A percentile compares a stretch with the other conserved stretches of the same genome.
Conservation (phyloP, 2,113 vertebrate species). For the Romanogobio albipinnatus region DNA sequence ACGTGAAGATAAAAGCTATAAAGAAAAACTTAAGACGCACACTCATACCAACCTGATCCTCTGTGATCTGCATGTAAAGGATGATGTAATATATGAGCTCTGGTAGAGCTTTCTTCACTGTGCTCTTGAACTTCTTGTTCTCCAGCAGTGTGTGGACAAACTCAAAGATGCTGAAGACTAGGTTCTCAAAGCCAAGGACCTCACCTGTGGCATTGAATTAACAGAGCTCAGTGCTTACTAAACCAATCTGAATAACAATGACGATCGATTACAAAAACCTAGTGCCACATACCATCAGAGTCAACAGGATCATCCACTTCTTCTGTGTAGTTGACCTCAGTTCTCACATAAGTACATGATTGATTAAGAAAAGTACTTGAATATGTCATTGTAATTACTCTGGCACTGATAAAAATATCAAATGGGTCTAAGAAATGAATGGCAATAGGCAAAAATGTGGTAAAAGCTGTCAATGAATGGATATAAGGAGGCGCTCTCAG, state of each 20-base stretch:
- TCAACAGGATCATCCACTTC: slow-evolving; percentile 96
- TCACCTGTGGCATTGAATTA: slow-evolving; percentile 78
- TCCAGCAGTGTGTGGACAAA: slow-evolving; percentile 97
- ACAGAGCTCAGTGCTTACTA: background rate
- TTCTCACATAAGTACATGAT: slow-evolving; percentile 91
- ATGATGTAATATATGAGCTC: slow-evolving; percentile 98
- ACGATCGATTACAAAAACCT: background rate
- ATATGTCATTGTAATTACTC: background rate
- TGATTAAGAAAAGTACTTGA: slow-evolving; percentile 71
- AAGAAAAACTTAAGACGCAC: background rate
- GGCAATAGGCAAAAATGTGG: background rate
- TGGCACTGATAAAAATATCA: background rate
- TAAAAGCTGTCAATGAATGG: slow-evolving; percentile 68
- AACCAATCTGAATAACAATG: background rate
- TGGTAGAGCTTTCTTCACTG: slow-evolving; percentile 94
- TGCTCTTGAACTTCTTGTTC: slow-evolving; percentile 96
- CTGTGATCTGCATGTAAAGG: slow-evolving; percentile 99
- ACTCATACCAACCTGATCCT: slow-evolving; percentile 80
- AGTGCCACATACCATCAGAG: slow-evolving; percentile 86
- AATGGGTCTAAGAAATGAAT: background rate
- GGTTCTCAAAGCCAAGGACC: slow-evolving; percentile 96
- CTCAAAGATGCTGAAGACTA: slow-evolving; percentile 98
- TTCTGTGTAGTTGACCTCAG: slow-evolving; percentile 98
- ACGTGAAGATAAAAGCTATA: background rate
- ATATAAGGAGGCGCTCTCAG: slow-evolving; percentile 98